Evolutionary conservation across 2,797 vertebrate genomes (phyloP), one percentile per base, ranked within the genome.

Genomic region (Psittacula echo): DNA sequence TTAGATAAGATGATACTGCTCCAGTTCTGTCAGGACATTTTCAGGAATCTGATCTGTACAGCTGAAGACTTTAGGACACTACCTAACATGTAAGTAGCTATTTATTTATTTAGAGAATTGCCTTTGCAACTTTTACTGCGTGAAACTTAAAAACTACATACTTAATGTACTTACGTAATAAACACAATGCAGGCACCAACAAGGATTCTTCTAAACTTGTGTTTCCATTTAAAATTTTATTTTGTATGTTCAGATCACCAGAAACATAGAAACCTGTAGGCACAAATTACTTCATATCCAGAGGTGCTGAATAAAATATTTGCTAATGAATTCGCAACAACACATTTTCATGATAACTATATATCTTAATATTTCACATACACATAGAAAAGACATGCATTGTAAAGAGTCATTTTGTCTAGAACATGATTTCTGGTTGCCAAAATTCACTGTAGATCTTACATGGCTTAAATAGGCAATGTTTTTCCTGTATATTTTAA

Each of bases 221-320:
- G 8, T 78, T 94, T 85, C 58, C 94, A 95, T 76, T 95, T 92
- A 94, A 97, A 97, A 93, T 77, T 98, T 98, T 98, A 98, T 98
- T 98, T 96, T 72, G 9, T 84, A 83, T 91, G 66, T 78, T 96
- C 86, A 96, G 91, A 97, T 91, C 89, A 98, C 91, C 84, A 70
- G 95, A 96, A 97, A 97, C 96, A 98, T 96, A 96, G 93, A 98
- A 98, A 98, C 93, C 87, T 96, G 47, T 97, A 98, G 91, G 97
- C 97, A 98, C 97, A 97, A 93, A 97, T 95, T 26, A 97, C 83
- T 97, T 97, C 90, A 71, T 97, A 96, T 91, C 65, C 34, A 65
- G 70, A 96, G 64, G 93, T 94, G 86, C 58, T 95, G 90, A 98
- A 94, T 95, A 97, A 98, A 98, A 95, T 95, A 96, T 95, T 90